A percentile compares a stretch with the other conserved stretches of the same genome.
phyloP scores from a whole-genome alignment of 2,888 invertebrate species.

The Carabus problematicus region DNA sequence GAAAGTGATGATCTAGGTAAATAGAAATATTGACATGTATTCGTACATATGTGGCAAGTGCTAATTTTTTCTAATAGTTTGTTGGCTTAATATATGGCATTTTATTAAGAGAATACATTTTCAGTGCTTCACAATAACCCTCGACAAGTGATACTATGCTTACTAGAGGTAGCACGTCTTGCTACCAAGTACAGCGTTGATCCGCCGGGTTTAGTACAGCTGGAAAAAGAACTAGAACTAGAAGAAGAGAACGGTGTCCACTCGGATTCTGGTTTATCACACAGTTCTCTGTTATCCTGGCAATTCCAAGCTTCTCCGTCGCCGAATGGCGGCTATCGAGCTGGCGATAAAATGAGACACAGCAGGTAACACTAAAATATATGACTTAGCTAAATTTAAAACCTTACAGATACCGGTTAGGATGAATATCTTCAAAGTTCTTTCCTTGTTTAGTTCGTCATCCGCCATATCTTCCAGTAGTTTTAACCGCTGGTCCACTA shows the following conservation, averaged over 20 bases:
- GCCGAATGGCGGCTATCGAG: conserved; percentile 51
- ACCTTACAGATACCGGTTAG: background rate
- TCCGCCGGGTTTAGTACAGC: conserved; percentile 81
- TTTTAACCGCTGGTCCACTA: conserved; percentile 51
- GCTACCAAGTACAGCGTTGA: conserved; percentile 81
- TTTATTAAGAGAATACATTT: conserved; percentile 44
- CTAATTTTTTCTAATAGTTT: conserved; percentile 7
- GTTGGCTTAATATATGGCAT: conserved; percentile 14
- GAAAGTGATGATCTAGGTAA: conserved; percentile 89
- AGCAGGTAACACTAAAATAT: conserved; percentile 58
- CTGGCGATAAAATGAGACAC: conserved; percentile 61
- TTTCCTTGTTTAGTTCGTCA: conserved; percentile 50
- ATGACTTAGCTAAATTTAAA: background rate
- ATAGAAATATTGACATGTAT: conserved; percentile 44
- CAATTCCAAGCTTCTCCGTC: conserved; percentile 68
- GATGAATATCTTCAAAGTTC: background rate
- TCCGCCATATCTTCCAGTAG: conserved; percentile 55
- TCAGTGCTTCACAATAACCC: conserved; percentile 83
- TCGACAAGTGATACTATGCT: conserved; percentile 82
- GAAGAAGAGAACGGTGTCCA: conserved; percentile 72
- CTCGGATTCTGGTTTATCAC: conserved; percentile 68
- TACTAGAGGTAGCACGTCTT: conserved; percentile 83
- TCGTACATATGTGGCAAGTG: conserved; percentile 1
- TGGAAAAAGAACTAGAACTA: conserved; percentile 86
- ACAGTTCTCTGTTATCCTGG: conserved; percentile 69